These are phyloP conservation scores for Conus betulinus DNA, from an alignment of 1,140 invertebrate species.

Conservation along the genomic window DNA sequence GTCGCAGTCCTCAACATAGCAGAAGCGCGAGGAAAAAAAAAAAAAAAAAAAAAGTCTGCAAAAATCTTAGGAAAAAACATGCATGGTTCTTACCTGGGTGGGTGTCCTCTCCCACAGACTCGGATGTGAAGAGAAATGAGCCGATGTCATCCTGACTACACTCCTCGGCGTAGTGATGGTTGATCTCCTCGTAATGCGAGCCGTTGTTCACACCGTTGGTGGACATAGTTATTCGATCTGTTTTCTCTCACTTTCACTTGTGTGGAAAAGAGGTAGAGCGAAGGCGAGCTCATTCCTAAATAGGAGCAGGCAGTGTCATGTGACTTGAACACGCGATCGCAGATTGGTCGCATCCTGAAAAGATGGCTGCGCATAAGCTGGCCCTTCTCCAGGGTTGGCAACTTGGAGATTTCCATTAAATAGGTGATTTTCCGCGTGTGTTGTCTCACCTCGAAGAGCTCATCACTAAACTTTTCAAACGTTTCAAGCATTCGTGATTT, in stretches of 20 bases:
- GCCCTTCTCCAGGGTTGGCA: neutral
- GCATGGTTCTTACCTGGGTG: conserved; percentile 83
- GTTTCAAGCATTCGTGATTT: too few relatives aligned
- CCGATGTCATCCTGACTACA: conserved; percentile 69
- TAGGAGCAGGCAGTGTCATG: conserved; percentile 47
- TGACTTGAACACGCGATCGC: conserved; percentile 41
- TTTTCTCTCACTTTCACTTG: conserved; percentile 29
- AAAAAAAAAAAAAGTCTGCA: too few relatives aligned
- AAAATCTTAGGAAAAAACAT: neutral
- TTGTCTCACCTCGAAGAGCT: neutral
- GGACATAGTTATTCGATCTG: conserved; percentile 57
- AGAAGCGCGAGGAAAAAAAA: too few relatives aligned
- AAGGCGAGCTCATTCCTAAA: conserved; percentile 43
- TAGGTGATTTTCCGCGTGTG: neutral
- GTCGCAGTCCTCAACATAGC: too few relatives aligned
- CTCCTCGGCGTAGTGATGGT: conserved; percentile 70
- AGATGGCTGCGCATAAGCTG: neutral
- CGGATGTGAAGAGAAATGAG: conserved; percentile 96
- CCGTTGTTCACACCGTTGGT: conserved; percentile 46
- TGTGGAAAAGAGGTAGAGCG: conserved; percentile 69
- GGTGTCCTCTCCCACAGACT: conserved; percentile 97
- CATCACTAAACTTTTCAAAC: neutral
- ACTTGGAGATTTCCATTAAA: neutral
- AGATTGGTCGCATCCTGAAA: conserved; percentile 40
- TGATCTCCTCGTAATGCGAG: conserved; percentile 68